A percentile compares a stretch with the other conserved stretches of the same genome.
phyloP scores from a whole-genome alignment of 2,113 vertebrate species.

The Lagenorhynchus albirostris region DNA sequence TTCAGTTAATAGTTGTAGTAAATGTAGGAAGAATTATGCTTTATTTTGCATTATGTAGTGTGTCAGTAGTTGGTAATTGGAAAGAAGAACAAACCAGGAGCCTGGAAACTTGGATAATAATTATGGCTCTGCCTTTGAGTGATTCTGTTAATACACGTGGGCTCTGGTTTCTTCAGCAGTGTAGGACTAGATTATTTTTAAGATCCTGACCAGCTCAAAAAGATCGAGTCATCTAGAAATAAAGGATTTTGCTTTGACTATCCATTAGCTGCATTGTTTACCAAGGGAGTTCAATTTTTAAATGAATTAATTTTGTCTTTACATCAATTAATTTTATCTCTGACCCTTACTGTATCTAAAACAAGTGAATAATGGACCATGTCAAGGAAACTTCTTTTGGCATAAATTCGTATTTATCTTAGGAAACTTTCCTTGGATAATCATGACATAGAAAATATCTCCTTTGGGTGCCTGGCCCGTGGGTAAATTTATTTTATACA shows the following conservation, averaged over 20 bases:
- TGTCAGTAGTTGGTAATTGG: neutral
- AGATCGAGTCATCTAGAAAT: neutral
- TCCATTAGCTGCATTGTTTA: neutral
- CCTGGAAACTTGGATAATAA: neutral
- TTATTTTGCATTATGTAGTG: neutral
- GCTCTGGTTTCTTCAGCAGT: neutral
- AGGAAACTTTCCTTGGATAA: neutral
- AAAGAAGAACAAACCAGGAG: neutral
- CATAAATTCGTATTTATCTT: neutral
- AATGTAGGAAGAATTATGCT: neutral
- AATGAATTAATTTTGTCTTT: neutral
- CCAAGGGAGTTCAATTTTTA: neutral
- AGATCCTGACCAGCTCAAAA: neutral
- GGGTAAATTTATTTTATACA: neutral
- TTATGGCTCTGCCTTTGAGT: neutral
- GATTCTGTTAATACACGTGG: neutral
- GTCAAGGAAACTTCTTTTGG: neutral
- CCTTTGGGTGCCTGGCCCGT: neutral
- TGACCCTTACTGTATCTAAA: neutral
- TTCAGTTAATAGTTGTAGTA: neutral
- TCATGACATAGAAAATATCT: neutral
- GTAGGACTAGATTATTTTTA: neutral
- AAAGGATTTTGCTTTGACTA: slow-evolving; percentile 7
- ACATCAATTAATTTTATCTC: neutral
- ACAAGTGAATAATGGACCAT: neutral